These are phyloP conservation scores for Crocallis elinguaria DNA, from an alignment of 2,888 invertebrate species.

Conservation along the genomic window DNA sequence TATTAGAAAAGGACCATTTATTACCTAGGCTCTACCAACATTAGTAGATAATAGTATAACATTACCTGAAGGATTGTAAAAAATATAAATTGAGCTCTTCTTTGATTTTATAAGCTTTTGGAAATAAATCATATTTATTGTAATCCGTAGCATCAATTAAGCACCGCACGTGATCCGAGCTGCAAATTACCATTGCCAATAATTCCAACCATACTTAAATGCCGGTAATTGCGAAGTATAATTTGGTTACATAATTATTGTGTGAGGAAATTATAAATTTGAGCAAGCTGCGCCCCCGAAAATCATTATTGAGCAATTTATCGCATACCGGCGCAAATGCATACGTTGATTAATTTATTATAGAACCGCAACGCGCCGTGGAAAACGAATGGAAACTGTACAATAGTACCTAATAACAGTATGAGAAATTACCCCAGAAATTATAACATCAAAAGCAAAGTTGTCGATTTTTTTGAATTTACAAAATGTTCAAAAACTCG, in stretches of 20 bases:
- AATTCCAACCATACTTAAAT: constrained; percentile 41
- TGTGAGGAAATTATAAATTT: constrained; percentile 61
- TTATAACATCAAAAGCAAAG: too few species aligned
- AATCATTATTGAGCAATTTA: constrained; percentile 72
- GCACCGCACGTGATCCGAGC: constrained; percentile 33
- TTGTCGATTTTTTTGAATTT: too few species aligned
- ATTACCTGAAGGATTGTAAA: too few species aligned
- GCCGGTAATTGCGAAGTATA: too few species aligned
- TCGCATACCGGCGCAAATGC: constrained; percentile 64
- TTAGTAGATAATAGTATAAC: too few species aligned
- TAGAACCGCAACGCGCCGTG: constrained; percentile 65
- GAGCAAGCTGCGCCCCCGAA: constrained; percentile 58
- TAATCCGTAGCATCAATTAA: constrained; percentile 16
- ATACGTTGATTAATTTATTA: constrained; percentile 73
- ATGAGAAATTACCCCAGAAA: too few species aligned
- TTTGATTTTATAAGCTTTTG: too few species aligned
- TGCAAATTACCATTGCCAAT: constrained; percentile 39
- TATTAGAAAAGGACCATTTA: too few species aligned
- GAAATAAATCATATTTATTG: neutral
- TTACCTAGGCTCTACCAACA: too few species aligned
- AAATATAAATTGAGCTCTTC: too few species aligned
- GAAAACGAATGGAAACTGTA: constrained; percentile 55
- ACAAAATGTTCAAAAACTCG: too few species aligned
- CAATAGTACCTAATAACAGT: too few species aligned
- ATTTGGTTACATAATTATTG: constrained; percentile 46